Evolutionary conservation across 92 coral and sea anemone genomes (phyloP), one percentile per base, ranked within the genome.

Genomic region (Nematostella vectensis): DNA sequence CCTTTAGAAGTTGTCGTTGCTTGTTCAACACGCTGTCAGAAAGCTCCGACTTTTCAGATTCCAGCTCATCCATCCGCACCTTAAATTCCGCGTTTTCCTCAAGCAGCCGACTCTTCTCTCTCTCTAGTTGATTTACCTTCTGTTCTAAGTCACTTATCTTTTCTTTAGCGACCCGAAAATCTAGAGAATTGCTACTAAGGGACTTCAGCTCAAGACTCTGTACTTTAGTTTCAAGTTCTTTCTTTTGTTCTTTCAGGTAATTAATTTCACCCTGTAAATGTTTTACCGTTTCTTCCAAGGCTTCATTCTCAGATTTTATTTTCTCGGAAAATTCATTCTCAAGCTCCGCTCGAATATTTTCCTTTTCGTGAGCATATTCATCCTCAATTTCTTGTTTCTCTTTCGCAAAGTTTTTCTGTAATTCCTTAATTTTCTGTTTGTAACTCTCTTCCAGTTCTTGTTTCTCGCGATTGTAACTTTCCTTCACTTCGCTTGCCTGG

Each of bases 391-490:
- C 84, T n/a, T 57, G 60, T 50, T 76, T 85, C 60, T 85, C 87
- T 37, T 71, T 75, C 13, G 80, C 61, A 60, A 76, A 70, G 58
- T 74, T 86, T 39, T 86, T 84, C 30, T 89, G 91, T 4, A 85
- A 79, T 54, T 86, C 82, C 40, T 72, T 68, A 22, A 89, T 78
- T 63, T 86, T 89, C 33, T 65, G 74, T 73, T 86, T 83, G 67
- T 89, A 89, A 17, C 84, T 69, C 55, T 89, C 95, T 58, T 89
- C 97, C 18, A 86, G 80, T 25, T 85, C 84, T 18, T 57, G 62
- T 53, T 74, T 67, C 38, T 85, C 95, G 26, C 84, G 72, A 4
- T 80, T 62, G 25, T 81, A 80, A 29, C 81, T 85, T 15, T 85
- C 95, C 13, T 79, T 75, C 24, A 85, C 58, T 50, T 85, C 95